Conservation (phyloP, 2,888 invertebrate genomes). For the Reticulitermes lucifugus region DNA sequence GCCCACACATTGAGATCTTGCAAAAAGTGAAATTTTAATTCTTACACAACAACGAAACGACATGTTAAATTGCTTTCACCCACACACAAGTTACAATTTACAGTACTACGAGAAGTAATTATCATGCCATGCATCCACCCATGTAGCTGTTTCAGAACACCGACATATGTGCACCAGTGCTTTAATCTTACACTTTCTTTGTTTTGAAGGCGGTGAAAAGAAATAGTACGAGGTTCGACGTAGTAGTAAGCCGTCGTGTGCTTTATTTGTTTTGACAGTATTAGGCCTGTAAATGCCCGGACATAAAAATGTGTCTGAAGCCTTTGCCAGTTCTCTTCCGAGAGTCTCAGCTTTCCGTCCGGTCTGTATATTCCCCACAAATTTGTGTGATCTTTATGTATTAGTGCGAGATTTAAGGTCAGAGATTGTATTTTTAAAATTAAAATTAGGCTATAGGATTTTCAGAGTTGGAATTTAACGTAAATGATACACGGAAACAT, state of each 20-base stretch:
- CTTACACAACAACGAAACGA: not conserved
- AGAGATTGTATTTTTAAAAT: no score
- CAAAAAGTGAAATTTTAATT: not conserved
- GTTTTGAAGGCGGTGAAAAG: not conserved
- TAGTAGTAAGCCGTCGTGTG: not conserved
- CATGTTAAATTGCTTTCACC: not conserved
- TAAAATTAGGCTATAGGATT: no score
- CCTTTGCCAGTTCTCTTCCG: not conserved
- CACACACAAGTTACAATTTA: not conserved
- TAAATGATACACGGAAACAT: no score
- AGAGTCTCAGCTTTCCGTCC: not conserved
- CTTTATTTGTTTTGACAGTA: not conserved
- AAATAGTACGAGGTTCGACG: not conserved
- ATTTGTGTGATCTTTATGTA: no score
- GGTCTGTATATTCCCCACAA: not conserved
- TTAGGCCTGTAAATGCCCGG: not conserved
- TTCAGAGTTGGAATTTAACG: no score
- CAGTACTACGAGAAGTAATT: constrained; percentile 11
- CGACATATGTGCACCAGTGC: not conserved
- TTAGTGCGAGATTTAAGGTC: no score
- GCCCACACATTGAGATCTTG: not conserved
- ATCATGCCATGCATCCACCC: not conserved
- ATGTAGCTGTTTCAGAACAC: not conserved
- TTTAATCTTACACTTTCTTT: not conserved
- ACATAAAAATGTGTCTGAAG: not conserved